Base-by-base conservation (phyloP, 2,888 invertebrate genomes). In the Pyrrhia umbra region DNA sequence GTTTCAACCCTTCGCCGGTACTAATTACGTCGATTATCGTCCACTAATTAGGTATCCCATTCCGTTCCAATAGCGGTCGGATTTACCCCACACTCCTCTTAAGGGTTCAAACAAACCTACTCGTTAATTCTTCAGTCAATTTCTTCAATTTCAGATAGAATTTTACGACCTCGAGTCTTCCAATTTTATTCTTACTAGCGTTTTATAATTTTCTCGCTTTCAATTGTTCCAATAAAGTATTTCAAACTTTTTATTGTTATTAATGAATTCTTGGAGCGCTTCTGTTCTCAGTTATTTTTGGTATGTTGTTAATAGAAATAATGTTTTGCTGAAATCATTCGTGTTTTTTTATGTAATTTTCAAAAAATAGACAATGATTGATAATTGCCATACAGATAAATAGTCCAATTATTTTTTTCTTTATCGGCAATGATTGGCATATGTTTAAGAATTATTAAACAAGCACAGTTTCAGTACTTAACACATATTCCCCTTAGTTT, bases 61-160 rank as follows among this genome's bases (percentile, higher is more conserved):
- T 73, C 46, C 58, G 51, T 47, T 21, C 57, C 58, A 73, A 81
- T 72, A 69, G 49, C 64, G 70, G 58, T 71, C 66, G 30, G 55
- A 49, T 75, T 64, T 59, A 42, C 23, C 68, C 71, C 66, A 62
- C 42, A 51, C 54, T 56, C 52, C 58, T 20, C 46, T 42, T 30
- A 49, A 40, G 61, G 46, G 6, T 6, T 61, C 39, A 30, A 64
- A 56, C 51, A 70, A 69, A 68, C 64, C 74, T 68, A 37, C 68
- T 76, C 81, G 79, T 84, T 84, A 79, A 81, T 84, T 78, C 67
- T 67, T 65, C 66, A 67, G 62, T 61, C 58, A 62, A 80, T 83
- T 81, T 73, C 75, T 74, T 68, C 60, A 76, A 80, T 81, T 77
- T 71, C 60, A 80, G 82, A 81, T 75, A 77, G 69, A 71, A 76